Conservation (phyloP, 2,888 invertebrate species). For the Stenchaetothrips biformis region DNA sequence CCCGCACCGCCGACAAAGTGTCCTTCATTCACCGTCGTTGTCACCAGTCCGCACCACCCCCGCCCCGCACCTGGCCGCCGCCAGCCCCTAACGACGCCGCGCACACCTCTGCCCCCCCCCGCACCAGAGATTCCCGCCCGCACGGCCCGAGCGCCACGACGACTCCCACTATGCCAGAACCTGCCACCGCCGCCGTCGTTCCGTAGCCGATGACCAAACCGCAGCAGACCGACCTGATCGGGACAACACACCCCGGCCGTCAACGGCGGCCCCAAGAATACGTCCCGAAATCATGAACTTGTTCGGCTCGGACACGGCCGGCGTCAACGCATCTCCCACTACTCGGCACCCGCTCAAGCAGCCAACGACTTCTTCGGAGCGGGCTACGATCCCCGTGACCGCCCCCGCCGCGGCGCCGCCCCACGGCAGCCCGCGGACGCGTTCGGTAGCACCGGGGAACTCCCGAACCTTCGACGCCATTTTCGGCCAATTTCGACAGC, state of each 20-base stretch:
- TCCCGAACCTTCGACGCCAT: slow-evolving; percentile 63
- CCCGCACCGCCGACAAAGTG: slow-evolving; percentile 38
- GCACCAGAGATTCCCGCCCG: slow-evolving; percentile 2
- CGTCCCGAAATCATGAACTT: slow-evolving; percentile 25
- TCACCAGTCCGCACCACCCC: slow-evolving; percentile 17
- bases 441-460: neutral
- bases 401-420: slow-evolving; percentile 37
- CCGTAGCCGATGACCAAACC: slow-evolving; percentile 32
- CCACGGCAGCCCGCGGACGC: slow-evolving; percentile 33
- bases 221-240: slow-evolving; percentile 28
- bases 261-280: slow-evolving; percentile 31
- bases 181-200: slow-evolving; percentile 26
- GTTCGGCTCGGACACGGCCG: slow-evolving; percentile 29
- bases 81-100: slow-evolving; percentile 39
- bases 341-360: slow-evolving; percentile 30
- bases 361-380: slow-evolving; percentile 34
- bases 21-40: slow-evolving; percentile 28
- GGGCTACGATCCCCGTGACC: neutral
- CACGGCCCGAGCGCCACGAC: slow-evolving; percentile 41
- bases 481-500: slow-evolving; percentile 82
- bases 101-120: slow-evolving; percentile 28
- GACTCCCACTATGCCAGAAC: slow-evolving; percentile 36
- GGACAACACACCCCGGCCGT: slow-evolving; percentile 35
- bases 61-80: slow-evolving; percentile 37
- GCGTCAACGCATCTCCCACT: slow-evolving; percentile 24